Percentiles rank a stretch among this genome's conserved stretches.
phyloP scores from a whole-genome alignment of 2,113 vertebrate genomes.

The Alethe castanea region DNA sequence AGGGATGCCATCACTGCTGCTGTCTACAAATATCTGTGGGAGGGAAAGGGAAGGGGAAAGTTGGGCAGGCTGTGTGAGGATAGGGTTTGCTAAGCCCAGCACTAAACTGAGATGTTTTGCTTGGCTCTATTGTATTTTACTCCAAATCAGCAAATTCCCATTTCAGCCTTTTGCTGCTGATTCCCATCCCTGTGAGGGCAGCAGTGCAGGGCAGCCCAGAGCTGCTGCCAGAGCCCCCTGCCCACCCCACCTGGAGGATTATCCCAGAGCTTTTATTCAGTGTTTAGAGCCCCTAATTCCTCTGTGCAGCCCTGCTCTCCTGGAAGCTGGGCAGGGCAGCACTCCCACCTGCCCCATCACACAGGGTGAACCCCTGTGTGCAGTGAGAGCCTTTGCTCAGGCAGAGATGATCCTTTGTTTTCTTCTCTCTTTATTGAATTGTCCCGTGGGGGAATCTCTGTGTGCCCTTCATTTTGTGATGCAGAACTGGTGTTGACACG shows the following conservation, averaged over 20 bases:
- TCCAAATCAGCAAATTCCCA: neutral
- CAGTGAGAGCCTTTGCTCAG: neutral
- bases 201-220: neutral
- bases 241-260: neutral
- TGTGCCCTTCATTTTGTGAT: constrained; percentile 19
- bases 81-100: neutral
- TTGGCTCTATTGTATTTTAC: neutral
- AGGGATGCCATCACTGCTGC: neutral
- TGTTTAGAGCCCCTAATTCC: neutral
- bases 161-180: neutral
- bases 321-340: neutral
- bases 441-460: neutral
- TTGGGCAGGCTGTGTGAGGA: neutral
- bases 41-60: neutral
- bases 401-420: constrained; percentile 30
- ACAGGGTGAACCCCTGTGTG: rapidly evolving
- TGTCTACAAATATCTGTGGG: neutral
- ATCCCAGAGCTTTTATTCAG: neutral
- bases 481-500: constrained; percentile 36
- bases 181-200: neutral
- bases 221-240: neutral
- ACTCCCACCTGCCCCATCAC: rapidly evolving
- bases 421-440: constrained; percentile 22
- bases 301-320: neutral
- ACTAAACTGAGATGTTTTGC: rapidly evolving